Base-by-base conservation (phyloP, 1,140 invertebrate genomes). In the Drosophila ficusphila region DNA sequence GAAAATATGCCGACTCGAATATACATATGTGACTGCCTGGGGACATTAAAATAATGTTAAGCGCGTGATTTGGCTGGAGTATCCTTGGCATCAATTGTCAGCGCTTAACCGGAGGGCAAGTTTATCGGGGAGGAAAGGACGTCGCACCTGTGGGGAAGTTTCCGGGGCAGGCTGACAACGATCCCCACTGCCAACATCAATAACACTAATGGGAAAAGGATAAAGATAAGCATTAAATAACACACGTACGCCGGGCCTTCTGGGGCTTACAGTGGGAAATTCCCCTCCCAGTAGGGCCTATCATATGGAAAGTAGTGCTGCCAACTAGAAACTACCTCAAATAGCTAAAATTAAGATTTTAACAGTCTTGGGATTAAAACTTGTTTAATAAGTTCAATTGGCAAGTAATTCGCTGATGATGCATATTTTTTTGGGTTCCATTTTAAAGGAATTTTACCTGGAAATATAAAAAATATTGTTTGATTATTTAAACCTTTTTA, bases 201-300 rank as follows among this genome's bases (percentile, higher is more conserved):
- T 89, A 89, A 85, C 85, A 81, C 86, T 89, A 89, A 89, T 89
- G 86, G 85, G 85, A 86, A 89, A 89, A 89, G 85, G 79, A 89
- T 90, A 86, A 89, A 90, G 85, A 89, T 89, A 89, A 89, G 85
- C 85, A 89, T 86, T 89, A 89, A 85, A 89, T 85, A 89, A 89
- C 85, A 85, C 85, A 89, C 83, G 79, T 85, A 76, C 79, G 57
- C 39, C 44, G 36, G 53, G 54, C 60, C 56, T 48, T 62, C 61
- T 72, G 54, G 70, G 76, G 60, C 76, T 73, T 54, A 62, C 60
- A 42, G 42, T 29, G 39, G 29, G 57, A 19, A 31, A 21, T 21
- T 6, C 44, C 18, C 31, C 31, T 19, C 12, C 25, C 41, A 57
- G 34, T 18, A 29, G 39, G 36, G 64, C 64, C 67, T 69, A 68